Evolutionary conservation across 1,140 invertebrate genomes (phyloP), one percentile per base, ranked within the genome.

Genomic region (Caenorhabditis brenneri): DNA sequence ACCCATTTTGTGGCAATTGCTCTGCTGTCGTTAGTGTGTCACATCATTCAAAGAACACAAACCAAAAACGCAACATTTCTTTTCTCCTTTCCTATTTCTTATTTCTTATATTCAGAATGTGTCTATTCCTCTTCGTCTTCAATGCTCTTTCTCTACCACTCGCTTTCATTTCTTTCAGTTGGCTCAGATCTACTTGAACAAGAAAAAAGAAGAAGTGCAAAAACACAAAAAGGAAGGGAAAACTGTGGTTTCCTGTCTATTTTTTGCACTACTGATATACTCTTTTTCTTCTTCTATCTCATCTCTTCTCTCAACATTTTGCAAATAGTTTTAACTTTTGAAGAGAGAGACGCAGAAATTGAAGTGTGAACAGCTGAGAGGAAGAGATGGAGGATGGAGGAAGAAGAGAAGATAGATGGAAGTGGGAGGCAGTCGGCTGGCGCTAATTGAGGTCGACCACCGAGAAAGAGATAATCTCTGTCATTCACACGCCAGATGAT

Each of bases 281-380:
- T 51, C 19, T n/a, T 29, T 27, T 24, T 55, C 10, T 27, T n/a
- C n/a, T n/a, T 27, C 33, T 74, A 15, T 31, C 6, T 74, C 36
- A 15, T 15, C n/a, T 42, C n/a, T 12, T 74, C 65, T 42, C 16
- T 10, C 12, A 33, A 16, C 12, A 12, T 74, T 42, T 74, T 74
- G 22, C 65, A 74, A 5, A 7, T 31, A 46, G 36, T 74, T 74
- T 29, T 74, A 31, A 65, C 58, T 65, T 65, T 24, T 27, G 33
- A 39, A 74, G 65, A n/a, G n/a, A n/a, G n/a, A 74, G 65, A 74
- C 65, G 65, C 65, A 74, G 65, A 3, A 46, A 24, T 42, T 42
- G 65, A 74, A 74, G 65, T 74, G 65, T 74, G 65, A 74, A 74
- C 65, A 74, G 65, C 65, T 74, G 65, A 74, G 65, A 55, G 53